Evolutionary conservation across 2,113 vertebrate genomes (phyloP), one percentile per base, ranked within the genome.

Genomic region (Grantiella picta): DNA sequence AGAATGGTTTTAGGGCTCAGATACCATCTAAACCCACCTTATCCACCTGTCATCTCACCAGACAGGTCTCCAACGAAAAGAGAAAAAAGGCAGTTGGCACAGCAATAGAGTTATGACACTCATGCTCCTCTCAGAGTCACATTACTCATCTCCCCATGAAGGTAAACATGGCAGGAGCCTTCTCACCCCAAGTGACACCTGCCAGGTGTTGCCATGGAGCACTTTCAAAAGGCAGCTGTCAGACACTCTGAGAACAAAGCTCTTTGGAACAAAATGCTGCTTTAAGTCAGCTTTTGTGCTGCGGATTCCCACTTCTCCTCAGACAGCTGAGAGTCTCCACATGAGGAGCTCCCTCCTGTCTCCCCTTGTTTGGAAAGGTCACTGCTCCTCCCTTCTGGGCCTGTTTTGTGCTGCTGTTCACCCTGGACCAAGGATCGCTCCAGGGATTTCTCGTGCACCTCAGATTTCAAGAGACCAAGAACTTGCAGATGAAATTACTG

Each of bases 191-290:
- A 14, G 28, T 38, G 92, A 45, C 71, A 83, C 68, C 77, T 81
- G 79, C 70, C 82, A 82, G 84, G 69, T 81, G 42, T 36, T 36
- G 65, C 73, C 70, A 28, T 10, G 65, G 77, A 89, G 86, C 56
- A 35, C 36, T 10, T 2, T 23, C 2, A 22, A 76, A 66, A 66
- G 78, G 73, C 84, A 85, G 49, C 36, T 31, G 12, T 29, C 61
- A 14, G 0, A 15, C 52, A 53, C 24, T 10, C 24, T 47, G 53
- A 33, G 53, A 71, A 65, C 53, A 92, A 71, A 87, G 65, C 53
- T 23, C 60, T 60, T 15, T 11, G 57, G 57, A 95, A 89, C 36
- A 50, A 90, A 91, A 50, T 9, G 6, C 35, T 92, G 42, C 35
- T 47, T 91, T n/a, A 57, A 72, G 25, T 52, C 79, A 47, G 57